These are phyloP conservation scores for Onychomys leucogaster DNA, from an alignment of 2,797 vertebrate genomes.

Conservation along the genomic window DNA sequence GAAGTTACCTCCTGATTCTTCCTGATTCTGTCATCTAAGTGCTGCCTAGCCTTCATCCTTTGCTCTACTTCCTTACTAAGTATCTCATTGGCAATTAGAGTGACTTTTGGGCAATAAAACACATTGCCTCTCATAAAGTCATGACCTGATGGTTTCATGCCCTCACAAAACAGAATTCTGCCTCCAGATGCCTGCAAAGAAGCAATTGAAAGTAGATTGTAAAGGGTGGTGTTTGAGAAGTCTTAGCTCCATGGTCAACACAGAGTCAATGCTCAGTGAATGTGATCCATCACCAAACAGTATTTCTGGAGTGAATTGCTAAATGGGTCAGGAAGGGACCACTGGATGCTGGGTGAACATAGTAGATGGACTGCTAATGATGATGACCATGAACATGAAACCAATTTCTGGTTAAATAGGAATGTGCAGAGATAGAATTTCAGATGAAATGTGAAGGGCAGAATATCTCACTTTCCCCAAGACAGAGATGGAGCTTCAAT, in stretches of 20 bases:
- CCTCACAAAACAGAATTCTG: not conserved
- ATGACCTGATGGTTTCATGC: not conserved
- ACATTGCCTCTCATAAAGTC: not conserved
- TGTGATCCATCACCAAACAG: conserved; percentile 35
- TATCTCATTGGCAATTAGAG: not conserved
- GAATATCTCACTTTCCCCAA: conserved; percentile 30
- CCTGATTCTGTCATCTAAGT: not conserved
- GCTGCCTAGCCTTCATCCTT: not conserved
- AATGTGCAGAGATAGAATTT: conserved; percentile 55
- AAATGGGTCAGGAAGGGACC: not conserved
- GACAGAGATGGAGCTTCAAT: conserved; percentile 31
- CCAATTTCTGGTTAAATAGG: conserved; percentile 58
- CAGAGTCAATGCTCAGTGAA: conserved; percentile 48
- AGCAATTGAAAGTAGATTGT: conserved; percentile 55
- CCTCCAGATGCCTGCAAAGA: conserved; percentile 52
- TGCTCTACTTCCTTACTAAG: not conserved
- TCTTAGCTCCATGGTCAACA: not conserved
- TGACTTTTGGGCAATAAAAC: conserved; percentile 31
- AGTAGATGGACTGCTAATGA: conserved; percentile 60
- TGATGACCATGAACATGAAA: conserved; percentile 48
- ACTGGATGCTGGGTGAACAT: not conserved
- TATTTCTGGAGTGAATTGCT: conserved; percentile 47
- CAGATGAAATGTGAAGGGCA: conserved; percentile 16
- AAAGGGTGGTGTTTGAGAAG: conserved; percentile 51
- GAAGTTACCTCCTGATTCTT: not conserved